Base-by-base conservation (phyloP, 2,888 invertebrate species). In the Cerastis rubricosa region DNA sequence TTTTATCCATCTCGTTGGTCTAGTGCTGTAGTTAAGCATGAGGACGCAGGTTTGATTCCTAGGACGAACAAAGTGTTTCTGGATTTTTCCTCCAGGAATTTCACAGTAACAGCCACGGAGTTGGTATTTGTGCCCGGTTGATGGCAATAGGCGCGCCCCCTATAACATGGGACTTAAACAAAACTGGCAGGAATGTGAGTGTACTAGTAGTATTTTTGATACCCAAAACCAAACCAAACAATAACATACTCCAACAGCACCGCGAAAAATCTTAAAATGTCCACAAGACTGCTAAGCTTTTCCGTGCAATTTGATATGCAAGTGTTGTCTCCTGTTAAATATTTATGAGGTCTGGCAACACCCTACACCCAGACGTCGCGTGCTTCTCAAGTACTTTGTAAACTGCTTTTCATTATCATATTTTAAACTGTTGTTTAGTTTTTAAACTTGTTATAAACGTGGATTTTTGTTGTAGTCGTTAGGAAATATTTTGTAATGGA, bases 331-430 rank as follows among this genome's bases (percentile, higher is more conserved):
- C 70, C 68, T 72, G 71, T 85, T 89, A 84, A 83, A 88, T 88
- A 88, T 88, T 89, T 88, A 88, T 89, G 89, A 89, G 84, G 54
- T 75, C 86, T 82, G 73, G 63, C 67, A 83, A 81, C 83, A 81
- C 72, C 69, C 75, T 67, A 76, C 79, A 83, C 74, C 68, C 85
- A 83, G 86, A 85, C 84, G 81, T 85, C 83, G 78, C 81, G 69
- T 78, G 45, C 66, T 84, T 80, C 86, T 85, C 82, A 71, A 89
- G 86, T 78, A 77, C 77, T 76, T 77, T 57, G 80, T 84, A 89
- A 89, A 89, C 89, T 88, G 88, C 69, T 89, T 88, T 81, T 80
- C 87, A 89, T 89, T 88, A 89, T 88, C 88, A 89, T 89, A 89
- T 83, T 87, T 81, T 83, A 76, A 83, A 71, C 79, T 76, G 67